Evolutionary conservation across 2,797 vertebrate species (phyloP), one percentile per base, ranked within the genome.

Genomic region (Poeciliopsis turneri): DNA sequence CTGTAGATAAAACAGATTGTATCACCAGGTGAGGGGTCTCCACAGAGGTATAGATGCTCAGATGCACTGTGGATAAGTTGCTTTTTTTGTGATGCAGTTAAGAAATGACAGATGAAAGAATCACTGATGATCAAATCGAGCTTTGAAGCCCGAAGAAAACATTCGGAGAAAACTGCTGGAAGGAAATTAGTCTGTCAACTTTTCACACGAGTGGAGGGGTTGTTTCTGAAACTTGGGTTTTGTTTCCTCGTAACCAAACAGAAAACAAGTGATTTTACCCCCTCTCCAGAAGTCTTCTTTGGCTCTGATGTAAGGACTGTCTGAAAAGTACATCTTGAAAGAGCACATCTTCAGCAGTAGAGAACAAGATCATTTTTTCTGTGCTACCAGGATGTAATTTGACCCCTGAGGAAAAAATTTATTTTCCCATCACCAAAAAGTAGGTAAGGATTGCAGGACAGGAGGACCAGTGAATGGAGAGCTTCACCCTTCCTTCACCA

Each of bases 1-100:
- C 89, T 78, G 87, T 1, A 53, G 49, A 57, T 74, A 64, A 59
- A 84, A 72, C 25, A 78, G 43, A 74, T 57, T 76, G 76, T 61
- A 49, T 61, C 66, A 61, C 75, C 70, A 57, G 30, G 46, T 74
- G 28, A 72, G 33, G n/a, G 46, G 55, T 76, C 59, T 80, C 64
- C 49, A 53, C 75, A n/a, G 75, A 85, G 59, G 57, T 77, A 9
- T 64, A 36, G 47, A 75, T 57, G 13, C 36, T 72, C 55, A 41
- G 68, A 81, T 76, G 69, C 10, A 72, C 64, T 16, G 68, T 71
- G 41, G 49, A 28, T 68, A 57, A 79, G 61, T 66, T 47, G 43
- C 11, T 64, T 36, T 76, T 57, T 49, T 36, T 33, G 28, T 45
- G 43, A 43, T 66, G 47, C n/a, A 49, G 13, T 43, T 55, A 70